Percentiles rank a stretch among this genome's conserved stretches.
These are phyloP conservation scores for Corythornis vintsioides DNA, from an alignment of 2,113 vertebrate genomes.

Conservation along the genomic window DNA sequence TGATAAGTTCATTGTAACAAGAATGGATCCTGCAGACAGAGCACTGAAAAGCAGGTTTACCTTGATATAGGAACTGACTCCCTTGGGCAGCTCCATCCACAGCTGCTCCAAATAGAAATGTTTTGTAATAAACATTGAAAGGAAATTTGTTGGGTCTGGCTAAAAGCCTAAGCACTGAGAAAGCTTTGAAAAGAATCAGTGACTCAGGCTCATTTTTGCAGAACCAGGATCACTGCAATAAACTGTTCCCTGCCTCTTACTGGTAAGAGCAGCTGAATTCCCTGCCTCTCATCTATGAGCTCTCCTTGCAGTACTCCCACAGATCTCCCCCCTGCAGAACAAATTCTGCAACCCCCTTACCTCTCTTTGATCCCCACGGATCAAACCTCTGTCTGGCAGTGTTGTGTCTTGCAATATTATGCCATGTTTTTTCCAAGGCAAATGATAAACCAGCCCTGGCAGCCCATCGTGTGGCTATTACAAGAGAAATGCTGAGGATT, in stretches of 20 bases:
- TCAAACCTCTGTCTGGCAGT: not conserved
- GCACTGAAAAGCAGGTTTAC: not conserved
- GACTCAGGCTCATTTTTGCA: not conserved
- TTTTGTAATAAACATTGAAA: not conserved
- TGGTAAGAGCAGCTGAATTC: not conserved
- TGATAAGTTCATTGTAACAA: not conserved
- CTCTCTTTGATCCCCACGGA: not conserved
- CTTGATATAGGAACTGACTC: not conserved
- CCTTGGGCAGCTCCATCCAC: not conserved
- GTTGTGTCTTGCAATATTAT: not conserved
- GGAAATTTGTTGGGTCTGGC: not conserved
- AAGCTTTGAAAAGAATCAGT: not conserved
- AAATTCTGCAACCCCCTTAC: not conserved
- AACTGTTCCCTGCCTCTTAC: not conserved
- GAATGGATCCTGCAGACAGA: not conserved
- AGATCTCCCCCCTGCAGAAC: no score
- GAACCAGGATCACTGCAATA: not conserved
- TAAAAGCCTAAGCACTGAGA: not conserved
- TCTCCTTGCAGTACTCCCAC: not conserved
- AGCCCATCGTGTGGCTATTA: not conserved
- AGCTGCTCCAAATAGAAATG: not conserved
- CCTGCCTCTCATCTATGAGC: not conserved
- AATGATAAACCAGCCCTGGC: constrained; percentile 48
- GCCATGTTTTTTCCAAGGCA: not conserved
- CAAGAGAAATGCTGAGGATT: constrained; percentile 28